Percentiles rank a stretch among this genome's conserved stretches.
Evolutionary conservation across 2,888 invertebrate species (phyloP).

Genomic region (Torymus aiolomorphi): DNA sequence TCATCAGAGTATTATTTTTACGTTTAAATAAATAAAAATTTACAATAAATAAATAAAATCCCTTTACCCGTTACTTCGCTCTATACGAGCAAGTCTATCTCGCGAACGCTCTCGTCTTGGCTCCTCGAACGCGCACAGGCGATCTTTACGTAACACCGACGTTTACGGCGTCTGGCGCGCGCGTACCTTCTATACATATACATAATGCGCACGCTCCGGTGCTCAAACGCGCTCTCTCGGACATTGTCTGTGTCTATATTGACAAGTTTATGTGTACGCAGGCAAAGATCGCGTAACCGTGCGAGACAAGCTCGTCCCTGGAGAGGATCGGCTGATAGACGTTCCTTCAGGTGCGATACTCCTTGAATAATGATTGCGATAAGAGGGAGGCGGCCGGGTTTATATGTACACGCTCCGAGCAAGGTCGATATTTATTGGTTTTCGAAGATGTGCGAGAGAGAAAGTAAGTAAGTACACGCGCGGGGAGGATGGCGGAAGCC

Average conservation of each 20-base stretch:
- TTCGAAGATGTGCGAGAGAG: neutral
- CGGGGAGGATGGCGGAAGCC: too few relatives aligned
- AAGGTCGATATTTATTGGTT: slow-evolving; percentile 34
- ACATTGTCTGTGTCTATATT: neutral
- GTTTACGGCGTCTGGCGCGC: slow-evolving; percentile 4
- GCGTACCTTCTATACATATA: neutral
- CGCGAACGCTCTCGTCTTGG: too few relatives aligned
- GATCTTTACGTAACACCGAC: slow-evolving; percentile 35
- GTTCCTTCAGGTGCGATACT: slow-evolving; percentile 33
- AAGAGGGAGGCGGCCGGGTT: slow-evolving; percentile 6
- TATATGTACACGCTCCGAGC: slow-evolving; percentile 7
- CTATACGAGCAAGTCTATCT: too few relatives aligned
- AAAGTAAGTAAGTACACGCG: too few relatives aligned
- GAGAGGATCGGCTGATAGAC: slow-evolving; percentile 29
- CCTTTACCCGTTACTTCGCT: too few relatives aligned
- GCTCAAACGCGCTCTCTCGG: neutral
- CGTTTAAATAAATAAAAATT: too few relatives aligned
- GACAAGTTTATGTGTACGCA: neutral
- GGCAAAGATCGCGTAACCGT: neutral
- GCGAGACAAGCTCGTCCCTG: neutral
- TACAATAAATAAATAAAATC: too few relatives aligned
- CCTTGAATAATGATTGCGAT: slow-evolving; percentile 49
- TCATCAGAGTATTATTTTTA: too few relatives aligned
- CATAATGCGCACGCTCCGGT: too few relatives aligned
- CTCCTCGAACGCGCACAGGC: slow-evolving; percentile 13